Evolutionary conservation across 2,888 invertebrate genomes (phyloP).

Genomic region (Eupithecia subumbrata): DNA sequence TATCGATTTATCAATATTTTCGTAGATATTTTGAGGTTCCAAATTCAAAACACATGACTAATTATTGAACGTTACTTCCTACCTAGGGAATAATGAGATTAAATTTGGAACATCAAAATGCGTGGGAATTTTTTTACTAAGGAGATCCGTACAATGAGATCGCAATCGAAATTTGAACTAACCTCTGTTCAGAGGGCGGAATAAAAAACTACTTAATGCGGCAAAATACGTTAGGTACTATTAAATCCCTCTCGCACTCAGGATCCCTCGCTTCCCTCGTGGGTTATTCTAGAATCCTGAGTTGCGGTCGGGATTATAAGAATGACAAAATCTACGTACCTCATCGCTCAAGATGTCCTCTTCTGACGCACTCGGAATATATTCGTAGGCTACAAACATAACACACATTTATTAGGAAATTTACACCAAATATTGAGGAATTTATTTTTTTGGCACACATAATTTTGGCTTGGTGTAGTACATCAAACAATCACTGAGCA

Average conservation of each 20-base stretch:
- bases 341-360: constrained; percentile 92
- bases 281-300: background rate
- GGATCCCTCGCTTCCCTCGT: background rate
- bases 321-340: constrained; percentile 73
- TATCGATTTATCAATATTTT: too few species aligned
- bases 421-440: background rate
- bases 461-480: background rate
- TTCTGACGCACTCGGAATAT: constrained; percentile 92
- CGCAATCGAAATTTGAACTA: too few species aligned
- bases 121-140: too few species aligned
- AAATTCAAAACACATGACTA: too few species aligned
- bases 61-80: too few species aligned
- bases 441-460: background rate
- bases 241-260: background rate
- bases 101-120: too few species aligned
- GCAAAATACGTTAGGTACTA: too few species aligned
- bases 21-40: too few species aligned
- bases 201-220: too few species aligned
- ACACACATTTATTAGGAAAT: background rate
- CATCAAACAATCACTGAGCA: background rate
- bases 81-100: too few species aligned
- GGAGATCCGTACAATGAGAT: too few species aligned
- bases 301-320: background rate
- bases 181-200: too few species aligned
- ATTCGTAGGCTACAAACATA: constrained; percentile 90